phyloP scores from a whole-genome alignment of 2,888 invertebrate genomes.

The Oscheius myriophilus region DNA sequence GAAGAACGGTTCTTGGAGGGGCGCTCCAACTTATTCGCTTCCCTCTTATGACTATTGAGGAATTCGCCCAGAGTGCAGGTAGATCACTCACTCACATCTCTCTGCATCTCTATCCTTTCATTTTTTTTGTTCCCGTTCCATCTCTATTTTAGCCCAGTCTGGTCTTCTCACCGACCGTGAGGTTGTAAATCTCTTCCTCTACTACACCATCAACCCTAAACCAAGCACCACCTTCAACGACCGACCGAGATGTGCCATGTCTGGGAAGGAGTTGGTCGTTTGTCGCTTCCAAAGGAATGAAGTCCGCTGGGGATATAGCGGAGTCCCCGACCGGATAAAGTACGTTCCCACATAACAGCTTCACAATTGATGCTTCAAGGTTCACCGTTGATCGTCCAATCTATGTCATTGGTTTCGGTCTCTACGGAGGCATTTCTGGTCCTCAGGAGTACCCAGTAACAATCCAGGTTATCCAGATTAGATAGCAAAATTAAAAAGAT shows the following conservation, averaged over 20 bases:
- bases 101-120: not conserved
- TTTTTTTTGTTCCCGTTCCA: no score
- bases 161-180: slow-evolving; percentile 82
- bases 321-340: slow-evolving; percentile 83
- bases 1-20: slow-evolving; percentile 79
- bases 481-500: not conserved
- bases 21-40: slow-evolving; percentile 82
- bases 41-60: slow-evolving; percentile 86
- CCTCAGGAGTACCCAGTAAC: slow-evolving; percentile 81
- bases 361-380: slow-evolving; percentile 71
- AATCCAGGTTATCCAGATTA: slow-evolving; percentile 75
- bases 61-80: slow-evolving; percentile 79
- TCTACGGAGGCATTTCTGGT: slow-evolving; percentile 85
- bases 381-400: slow-evolving; percentile 84
- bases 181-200: slow-evolving; percentile 78
- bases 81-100: not conserved
- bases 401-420: slow-evolving; percentile 84
- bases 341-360: no score
- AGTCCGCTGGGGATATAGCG: slow-evolving; percentile 85
- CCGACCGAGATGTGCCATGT: slow-evolving; percentile 40
- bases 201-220: slow-evolving; percentile 79
- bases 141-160: slow-evolving; percentile 73
- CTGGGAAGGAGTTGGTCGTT: slow-evolving; percentile 42
- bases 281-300: slow-evolving; percentile 81
- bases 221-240: slow-evolving; percentile 78